Evolutionary conservation across 1,140 invertebrate species (phyloP), one percentile per base, ranked within the genome.

Genomic region (Drosophila asahinai): DNA sequence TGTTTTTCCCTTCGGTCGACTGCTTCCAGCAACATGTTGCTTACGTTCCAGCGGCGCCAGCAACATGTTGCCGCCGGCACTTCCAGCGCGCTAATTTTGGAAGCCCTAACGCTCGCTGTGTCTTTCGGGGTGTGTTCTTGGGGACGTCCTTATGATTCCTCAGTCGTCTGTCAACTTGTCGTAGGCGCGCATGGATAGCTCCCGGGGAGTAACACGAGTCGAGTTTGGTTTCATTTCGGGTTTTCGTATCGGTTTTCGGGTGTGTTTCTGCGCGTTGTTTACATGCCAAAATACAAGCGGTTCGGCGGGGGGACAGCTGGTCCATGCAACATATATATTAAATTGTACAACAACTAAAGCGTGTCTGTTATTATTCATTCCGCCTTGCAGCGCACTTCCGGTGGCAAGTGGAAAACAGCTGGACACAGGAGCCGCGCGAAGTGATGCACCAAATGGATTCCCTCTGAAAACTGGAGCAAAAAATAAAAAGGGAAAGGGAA

Each of bases 81-180:
- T 81, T 84, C 65, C 72, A 74, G 60, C 40, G 70, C 57, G 71
- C 83, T 86, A 83, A 80, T 89, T 87, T 87, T 87, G 81, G 84
- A 84, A 68, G 52, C 45, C 58, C 9, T 68, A 64, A 19, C n/a
- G 43, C 54, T 14, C 19, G 27, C 48, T 63, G 38, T 67, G 40
- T 59, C 17, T 51, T 64, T 81, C 25, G 81, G 84, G 84, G 78
- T 84, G 83, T 73, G 57, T 65, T 74, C 68, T 80, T 54, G 59
- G 38, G 43, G 54, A 57, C 63, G 67, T 63, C 59, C 65, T 72
- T 80, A 72, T 38, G 51, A 42, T 48, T 67, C 73, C 76, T 80
- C 70, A 89, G 86, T 89, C 81, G 75, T 49, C 66, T 89, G 78
- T 86, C 86, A 89, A 90, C 86, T 90, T 79, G 74, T 78, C 77